Base-by-base conservation (phyloP, 2,888 invertebrate species). In the Punctoribates punctum region DNA sequence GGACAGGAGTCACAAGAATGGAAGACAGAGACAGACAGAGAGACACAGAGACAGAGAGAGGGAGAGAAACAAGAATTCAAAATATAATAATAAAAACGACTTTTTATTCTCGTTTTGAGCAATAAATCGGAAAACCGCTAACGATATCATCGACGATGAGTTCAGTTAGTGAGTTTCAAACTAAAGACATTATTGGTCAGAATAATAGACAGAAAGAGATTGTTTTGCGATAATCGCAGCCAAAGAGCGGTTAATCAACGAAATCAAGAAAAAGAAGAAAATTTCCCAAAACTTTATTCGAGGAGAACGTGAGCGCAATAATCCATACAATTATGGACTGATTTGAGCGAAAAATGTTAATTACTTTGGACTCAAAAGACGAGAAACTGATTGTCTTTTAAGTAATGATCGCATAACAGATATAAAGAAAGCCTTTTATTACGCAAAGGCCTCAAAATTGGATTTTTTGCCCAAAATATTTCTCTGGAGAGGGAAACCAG, bases 101-200 rank as follows among this genome's bases (percentile, higher is more conserved):
- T n/a, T 25, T 60, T 60, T 29, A 60, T 60, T 51, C 51, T 20
- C 51, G 17, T 60, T 60, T 27, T 60, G 27, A 25, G 27, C 60
- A 60, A 60, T 60, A 60, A 60, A 60, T 60, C 60, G 60, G 27
- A 27, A n/a, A 60, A 60, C 60, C 60, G 29, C 60, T 60, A 60
- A 60, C 60, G 60, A 60, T 60, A 60, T 60, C 25, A 60, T 60
- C 20, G 60, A 8, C 60, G 60, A 60, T 60, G 60, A 60, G 60
- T 25, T 60, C 27, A 42, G 20, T 60, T 60, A 60, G 27, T 60
- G 60, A 60, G 60, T 60, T 25, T 60, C 42, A 1, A 11, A 42
- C 8, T 13, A 13, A 1, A 13, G 42, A 11, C 42, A 9, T 11
- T 11, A 11, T 9, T 42, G 11, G 42, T 42, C 42, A 42, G 9